Evolutionary conservation across 1,140 invertebrate species (phyloP).

Genomic region (Ceratitis capitata): DNA sequence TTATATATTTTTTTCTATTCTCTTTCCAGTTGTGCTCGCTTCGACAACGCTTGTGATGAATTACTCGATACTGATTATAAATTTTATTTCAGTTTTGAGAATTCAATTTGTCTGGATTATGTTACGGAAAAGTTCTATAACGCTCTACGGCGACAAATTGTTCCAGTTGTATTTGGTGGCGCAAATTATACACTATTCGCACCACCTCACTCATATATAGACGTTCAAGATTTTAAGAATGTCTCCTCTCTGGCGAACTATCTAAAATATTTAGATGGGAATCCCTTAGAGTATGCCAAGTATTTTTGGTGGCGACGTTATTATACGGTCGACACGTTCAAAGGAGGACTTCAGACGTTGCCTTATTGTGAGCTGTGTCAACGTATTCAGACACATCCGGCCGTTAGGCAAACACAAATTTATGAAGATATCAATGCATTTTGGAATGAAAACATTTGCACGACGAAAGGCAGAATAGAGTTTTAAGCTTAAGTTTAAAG

Average conservation of each 20-base stretch:
- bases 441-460: neutral
- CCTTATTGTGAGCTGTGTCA: neutral
- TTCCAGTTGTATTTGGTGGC: conserved; percentile 71
- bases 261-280: conserved; percentile 66
- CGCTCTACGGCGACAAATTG: conserved; percentile 57
- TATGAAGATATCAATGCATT: conserved; percentile 18
- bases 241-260: conserved; percentile 68
- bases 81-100: conserved; percentile 75
- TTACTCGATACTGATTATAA: conserved; percentile 68
- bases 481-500: neutral
- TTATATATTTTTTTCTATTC: neutral
- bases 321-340: conserved; percentile 48
- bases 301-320: conserved; percentile 69
- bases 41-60: conserved; percentile 61
- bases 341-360: neutral
- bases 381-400: neutral
- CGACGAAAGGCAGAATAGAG: neutral
- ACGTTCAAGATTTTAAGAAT: conserved; percentile 68
- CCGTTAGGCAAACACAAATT: neutral
- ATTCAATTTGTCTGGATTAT: conserved; percentile 69
- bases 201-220: conserved; percentile 72
- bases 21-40: conserved; percentile 53
- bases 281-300: conserved; percentile 64
- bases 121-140: conserved; percentile 71
- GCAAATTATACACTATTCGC: conserved; percentile 69